These are phyloP conservation scores for Lithophane leautieri DNA, from an alignment of 2,888 invertebrate genomes.

Conservation along the genomic window DNA sequence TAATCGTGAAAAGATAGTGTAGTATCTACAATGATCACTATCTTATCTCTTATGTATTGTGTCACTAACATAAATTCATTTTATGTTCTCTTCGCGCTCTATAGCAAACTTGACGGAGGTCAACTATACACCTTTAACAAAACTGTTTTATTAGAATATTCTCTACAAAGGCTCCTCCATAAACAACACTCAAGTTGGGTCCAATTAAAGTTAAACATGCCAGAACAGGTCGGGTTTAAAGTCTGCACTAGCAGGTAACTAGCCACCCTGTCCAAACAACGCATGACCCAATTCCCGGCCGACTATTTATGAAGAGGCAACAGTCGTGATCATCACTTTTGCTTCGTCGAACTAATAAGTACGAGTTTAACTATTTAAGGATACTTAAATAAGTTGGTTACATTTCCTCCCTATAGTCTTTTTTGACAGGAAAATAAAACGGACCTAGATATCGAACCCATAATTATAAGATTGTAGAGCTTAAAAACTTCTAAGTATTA, in stretches of 20 bases:
- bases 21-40: too few species aligned
- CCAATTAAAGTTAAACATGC: conserved; percentile 53
- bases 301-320: conserved; percentile 3
- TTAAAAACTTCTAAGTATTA: neutral
- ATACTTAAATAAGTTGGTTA: neutral
- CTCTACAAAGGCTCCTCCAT: conserved; percentile 11
- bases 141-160: conserved; percentile 18
- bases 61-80: neutral
- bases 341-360: conserved; percentile 9
- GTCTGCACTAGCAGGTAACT: conserved; percentile 28
- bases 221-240: conserved; percentile 1
- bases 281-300: conserved; percentile 27
- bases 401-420: neutral
- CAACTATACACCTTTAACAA: neutral
- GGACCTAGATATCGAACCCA: neutral
- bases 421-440: neutral
- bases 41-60: neutral
- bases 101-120: conserved; percentile 3
- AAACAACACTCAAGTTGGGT: conserved; percentile 37
- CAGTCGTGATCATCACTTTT: conserved; percentile 10
- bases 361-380: neutral
- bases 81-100: neutral
- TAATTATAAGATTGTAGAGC: neutral
- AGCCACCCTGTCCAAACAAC: conserved; percentile 47
- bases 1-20: neutral